These are phyloP conservation scores for Hydrochoerus hydrochaeris DNA, from an alignment of 2,113 vertebrate genomes.

Conservation along the genomic window DNA sequence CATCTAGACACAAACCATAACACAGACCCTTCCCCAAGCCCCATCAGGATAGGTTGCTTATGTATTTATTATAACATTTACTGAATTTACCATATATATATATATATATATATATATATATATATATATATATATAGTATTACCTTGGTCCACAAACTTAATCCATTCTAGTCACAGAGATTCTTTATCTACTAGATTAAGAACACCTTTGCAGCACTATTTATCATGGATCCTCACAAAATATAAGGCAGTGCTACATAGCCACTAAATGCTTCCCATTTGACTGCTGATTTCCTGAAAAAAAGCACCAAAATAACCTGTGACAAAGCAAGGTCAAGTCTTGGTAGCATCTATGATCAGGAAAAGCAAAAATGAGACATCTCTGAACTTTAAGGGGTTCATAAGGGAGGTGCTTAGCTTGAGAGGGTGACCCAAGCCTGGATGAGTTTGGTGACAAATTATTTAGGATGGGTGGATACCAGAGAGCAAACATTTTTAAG, in stretches of 20 bases:
- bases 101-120: not conserved
- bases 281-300: not conserved
- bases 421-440: not conserved
- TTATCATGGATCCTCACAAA: not conserved
- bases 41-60: not conserved
- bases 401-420: not conserved
- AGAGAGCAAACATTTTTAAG: not conserved
- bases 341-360: not conserved
- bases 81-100: not conserved
- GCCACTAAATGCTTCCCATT: not conserved
- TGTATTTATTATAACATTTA: not conserved
- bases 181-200: not conserved
- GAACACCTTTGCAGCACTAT: not conserved
- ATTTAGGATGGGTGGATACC: not conserved
- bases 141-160: not conserved
- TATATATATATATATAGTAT: not conserved
- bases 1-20: no score
- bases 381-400: not conserved
- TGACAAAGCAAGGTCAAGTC: not conserved
- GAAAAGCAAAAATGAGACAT: not conserved
- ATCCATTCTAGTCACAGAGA: not conserved
- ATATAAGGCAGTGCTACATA: not conserved
- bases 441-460: not conserved
- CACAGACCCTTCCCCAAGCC: not conserved
- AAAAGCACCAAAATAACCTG: not conserved